Base-by-base conservation (phyloP, 92 coral and sea anemone species). In the Palythoa grandis region DNA sequence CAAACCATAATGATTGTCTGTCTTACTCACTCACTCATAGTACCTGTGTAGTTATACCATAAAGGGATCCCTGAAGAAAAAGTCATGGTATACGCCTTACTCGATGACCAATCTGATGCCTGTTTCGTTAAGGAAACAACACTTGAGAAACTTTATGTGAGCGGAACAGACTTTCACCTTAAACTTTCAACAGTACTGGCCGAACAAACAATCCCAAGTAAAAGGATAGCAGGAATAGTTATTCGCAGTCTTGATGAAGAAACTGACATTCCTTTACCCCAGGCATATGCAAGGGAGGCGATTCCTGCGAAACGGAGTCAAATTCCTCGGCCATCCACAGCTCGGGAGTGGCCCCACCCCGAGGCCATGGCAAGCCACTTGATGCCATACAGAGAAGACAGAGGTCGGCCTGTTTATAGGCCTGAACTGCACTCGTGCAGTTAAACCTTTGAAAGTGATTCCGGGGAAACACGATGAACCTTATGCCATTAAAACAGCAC, bases 21-120 rank as follows among this genome's bases (percentile, higher is more conserved):
- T n/a, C 5, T 73, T 12, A 39, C 77, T 53, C 65, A 57, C 66
- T 82, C 89, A 19, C 57, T 86, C n/a, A 90, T 86, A 23, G 80
- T 90, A 13, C 92, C 92, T 22, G 90, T 90, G 19, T 86, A 90
- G 88, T 25, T 90, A 52, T 75, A 86, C 56, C 87, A 90, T 50
- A 60, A 75, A 9, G 23, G 17, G 0, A 78, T 19, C 1, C 86
- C 88, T 47, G 85, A 56, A 14, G 75, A 82, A 10, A 53, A 53
- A 39, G 38, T 63, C 24, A 52, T 70, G 12, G 83, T 85, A 29
- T 84, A 89, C 52, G 86, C 91, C 6, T 76, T 89, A 13, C 91
- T 91, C 38, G 88, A 91, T 61, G 93, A 91, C 57, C 95, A 92
- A 61, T 87, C 89, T 24, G 93, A 92, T 37, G 93, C 92, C 23